A percentile compares a stretch with the other conserved stretches of the same genome.
phyloP scores from a whole-genome alignment of 2,888 invertebrate genomes.

The Chalcis sispes region DNA sequence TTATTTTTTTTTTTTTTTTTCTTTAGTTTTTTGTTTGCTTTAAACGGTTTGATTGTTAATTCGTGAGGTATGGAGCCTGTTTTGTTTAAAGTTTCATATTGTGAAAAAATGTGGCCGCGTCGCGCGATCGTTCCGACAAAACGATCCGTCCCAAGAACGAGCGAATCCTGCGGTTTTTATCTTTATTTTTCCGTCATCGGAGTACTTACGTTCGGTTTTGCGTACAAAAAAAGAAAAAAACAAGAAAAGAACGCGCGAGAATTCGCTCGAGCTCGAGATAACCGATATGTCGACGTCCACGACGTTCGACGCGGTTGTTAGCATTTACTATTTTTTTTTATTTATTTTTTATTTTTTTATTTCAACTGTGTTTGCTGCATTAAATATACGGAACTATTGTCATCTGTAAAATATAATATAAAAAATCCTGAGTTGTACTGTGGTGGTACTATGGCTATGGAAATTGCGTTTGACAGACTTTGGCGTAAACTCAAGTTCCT shows the following conservation, averaged over 20 bases:
- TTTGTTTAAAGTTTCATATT: slow-evolving; percentile 61
- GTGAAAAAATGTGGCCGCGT: slow-evolving; percentile 48
- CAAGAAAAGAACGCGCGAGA: neutral
- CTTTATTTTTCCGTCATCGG: too few relatives aligned
- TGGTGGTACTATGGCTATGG: slow-evolving; percentile 76
- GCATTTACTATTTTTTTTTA: too few relatives aligned
- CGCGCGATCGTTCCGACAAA: slow-evolving; percentile 15
- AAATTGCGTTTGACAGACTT: slow-evolving; percentile 62
- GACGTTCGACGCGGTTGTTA: slow-evolving; percentile 35
- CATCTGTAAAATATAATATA: slow-evolving; percentile 77
- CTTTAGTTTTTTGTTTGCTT: slow-evolving; percentile 23
- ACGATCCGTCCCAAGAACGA: slow-evolving; percentile 10
- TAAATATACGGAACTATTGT: slow-evolving; percentile 75
- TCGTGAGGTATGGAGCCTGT: slow-evolving; percentile 74
- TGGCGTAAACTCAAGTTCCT: neutral
- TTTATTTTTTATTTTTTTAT: too few relatives aligned
- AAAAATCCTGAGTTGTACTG: slow-evolving; percentile 77
- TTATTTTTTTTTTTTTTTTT: slow-evolving; percentile 46
- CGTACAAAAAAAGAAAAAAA: slow-evolving; percentile 28
- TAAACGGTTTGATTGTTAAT: slow-evolving; percentile 73
- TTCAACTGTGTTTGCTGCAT: slow-evolving; percentile 46
- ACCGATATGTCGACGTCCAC: neutral
- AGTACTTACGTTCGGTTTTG: slow-evolving; percentile 24
- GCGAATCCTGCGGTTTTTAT: slow-evolving; percentile 9
- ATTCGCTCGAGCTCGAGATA: neutral